phyloP scores from a whole-genome alignment of 2,888 invertebrate species.

The Platycheirus albimanus region DNA sequence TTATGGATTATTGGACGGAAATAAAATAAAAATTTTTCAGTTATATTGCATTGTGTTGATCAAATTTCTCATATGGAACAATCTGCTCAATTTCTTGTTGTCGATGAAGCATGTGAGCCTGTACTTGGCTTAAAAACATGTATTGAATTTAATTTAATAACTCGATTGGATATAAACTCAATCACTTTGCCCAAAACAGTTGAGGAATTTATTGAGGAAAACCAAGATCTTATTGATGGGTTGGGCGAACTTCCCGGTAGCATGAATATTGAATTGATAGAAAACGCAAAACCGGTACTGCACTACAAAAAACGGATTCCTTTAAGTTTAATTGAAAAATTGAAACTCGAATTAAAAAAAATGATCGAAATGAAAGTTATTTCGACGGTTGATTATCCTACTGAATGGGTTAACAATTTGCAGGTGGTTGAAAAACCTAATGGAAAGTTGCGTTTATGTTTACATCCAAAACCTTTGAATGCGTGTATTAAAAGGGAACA shows the following conservation, averaged over 20 bases:
- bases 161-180: too few relatives aligned
- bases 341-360: constrained; percentile 64
- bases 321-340: constrained; percentile 46
- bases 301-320: constrained; percentile 74
- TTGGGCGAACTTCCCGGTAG: too few relatives aligned
- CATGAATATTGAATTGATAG: too few relatives aligned
- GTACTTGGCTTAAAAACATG: too few relatives aligned
- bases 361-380: constrained; percentile 66
- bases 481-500: constrained; percentile 74
- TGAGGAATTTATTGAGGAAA: too few relatives aligned
- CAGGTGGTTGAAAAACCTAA: too few relatives aligned
- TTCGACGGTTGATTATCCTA: constrained; percentile 70
- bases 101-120: constrained; percentile 41
- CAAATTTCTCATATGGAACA: constrained; percentile 25
- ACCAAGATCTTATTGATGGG: too few relatives aligned
- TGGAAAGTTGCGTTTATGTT: constrained; percentile 70
- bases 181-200: too few relatives aligned
- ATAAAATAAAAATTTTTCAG: constrained; percentile 54
- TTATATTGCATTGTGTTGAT: too few relatives aligned
- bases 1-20: constrained; percentile 64
- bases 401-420: too few relatives aligned
- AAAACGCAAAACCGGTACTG: constrained; percentile 67
- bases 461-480: constrained; percentile 76
- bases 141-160: too few relatives aligned
- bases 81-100: constrained; percentile 39